These are phyloP conservation scores for Nomada ferruginata DNA, from an alignment of 2,888 invertebrate genomes.

Conservation along the genomic window DNA sequence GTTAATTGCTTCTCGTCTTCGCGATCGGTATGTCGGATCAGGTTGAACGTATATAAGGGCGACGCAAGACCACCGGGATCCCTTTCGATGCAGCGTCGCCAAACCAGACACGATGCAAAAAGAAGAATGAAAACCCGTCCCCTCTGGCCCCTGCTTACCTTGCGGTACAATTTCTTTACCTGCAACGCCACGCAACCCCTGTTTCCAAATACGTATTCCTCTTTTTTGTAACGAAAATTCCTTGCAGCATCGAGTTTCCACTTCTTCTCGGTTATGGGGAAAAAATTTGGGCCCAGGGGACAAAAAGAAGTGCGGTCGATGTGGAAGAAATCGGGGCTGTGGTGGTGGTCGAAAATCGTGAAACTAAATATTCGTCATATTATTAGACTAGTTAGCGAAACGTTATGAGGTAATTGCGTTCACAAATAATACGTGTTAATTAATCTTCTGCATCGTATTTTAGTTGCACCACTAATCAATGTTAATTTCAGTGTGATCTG, in stretches of 20 bases:
- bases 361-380: too few species aligned
- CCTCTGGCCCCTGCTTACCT: neutral
- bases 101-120: constrained; percentile 9
- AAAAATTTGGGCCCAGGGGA: neutral
- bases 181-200: constrained; percentile 29
- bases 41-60: neutral
- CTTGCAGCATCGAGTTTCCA: constrained; percentile 20
- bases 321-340: constrained; percentile 24
- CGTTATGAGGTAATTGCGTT: too few species aligned
- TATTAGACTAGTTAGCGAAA: too few species aligned
- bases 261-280: constrained; percentile 1
- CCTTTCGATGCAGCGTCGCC: neutral
- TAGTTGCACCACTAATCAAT: too few species aligned
- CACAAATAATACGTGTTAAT: too few species aligned
- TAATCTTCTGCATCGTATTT: too few species aligned
- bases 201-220: neutral
- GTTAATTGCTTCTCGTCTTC: constrained; percentile 32
- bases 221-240: constrained; percentile 17
- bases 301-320: neutral
- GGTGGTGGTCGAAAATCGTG: too few species aligned
- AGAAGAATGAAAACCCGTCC: neutral
- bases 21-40: constrained; percentile 5
- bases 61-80: constrained; percentile 29
- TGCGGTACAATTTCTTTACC: constrained; percentile 25
- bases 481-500: too few species aligned